These are phyloP conservation scores for Acromyrmex charruanus DNA, from an alignment of 1,140 invertebrate species.

Conservation along the genomic window DNA sequence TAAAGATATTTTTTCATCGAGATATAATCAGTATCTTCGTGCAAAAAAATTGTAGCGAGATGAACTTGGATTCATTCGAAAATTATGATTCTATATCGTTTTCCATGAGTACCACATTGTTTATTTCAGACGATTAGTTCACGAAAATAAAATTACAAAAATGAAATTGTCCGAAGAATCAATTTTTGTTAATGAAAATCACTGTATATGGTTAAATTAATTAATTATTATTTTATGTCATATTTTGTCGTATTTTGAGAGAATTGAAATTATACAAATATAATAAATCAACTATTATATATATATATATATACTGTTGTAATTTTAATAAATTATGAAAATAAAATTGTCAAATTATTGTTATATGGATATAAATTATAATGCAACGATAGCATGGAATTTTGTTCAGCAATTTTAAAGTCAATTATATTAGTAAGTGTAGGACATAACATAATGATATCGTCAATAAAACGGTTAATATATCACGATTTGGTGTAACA, in stretches of 20 bases:
- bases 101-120: neutral
- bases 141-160: neutral
- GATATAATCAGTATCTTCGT: neutral
- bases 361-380: neutral
- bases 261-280: neutral
- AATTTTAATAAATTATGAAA: constrained; percentile 13
- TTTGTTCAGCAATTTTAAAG: neutral
- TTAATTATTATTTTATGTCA: constrained; percentile 5
- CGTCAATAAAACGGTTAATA: neutral
- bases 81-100: neutral
- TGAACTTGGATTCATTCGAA: neutral
- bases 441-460: neutral
- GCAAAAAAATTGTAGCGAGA: neutral
- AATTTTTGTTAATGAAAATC: neutral
- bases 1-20: neutral
- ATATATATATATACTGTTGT: neutral
- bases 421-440: neutral
- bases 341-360: neutral
- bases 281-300: neutral
- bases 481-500: neutral
- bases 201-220: neutral
- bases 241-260: neutral
- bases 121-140: neutral
- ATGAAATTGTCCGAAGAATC: no score
- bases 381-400: neutral